These are phyloP conservation scores for Mycetomoellerius zeteki DNA, from an alignment of 1,140 invertebrate genomes.

Conservation along the genomic window DNA sequence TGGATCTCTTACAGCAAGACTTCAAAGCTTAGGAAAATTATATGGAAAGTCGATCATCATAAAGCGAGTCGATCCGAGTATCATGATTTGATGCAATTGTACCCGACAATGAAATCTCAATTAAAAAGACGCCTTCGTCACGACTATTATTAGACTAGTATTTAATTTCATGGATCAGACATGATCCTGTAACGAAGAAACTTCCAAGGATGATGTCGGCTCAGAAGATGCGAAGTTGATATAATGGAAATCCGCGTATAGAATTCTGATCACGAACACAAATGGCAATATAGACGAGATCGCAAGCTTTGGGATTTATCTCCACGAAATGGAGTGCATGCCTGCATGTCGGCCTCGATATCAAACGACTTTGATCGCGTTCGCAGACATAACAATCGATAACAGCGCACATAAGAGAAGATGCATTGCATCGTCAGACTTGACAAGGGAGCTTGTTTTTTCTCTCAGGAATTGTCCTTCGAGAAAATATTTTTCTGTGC, in stretches of 20 bases:
- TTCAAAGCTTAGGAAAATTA: not conserved
- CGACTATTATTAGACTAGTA: not conserved
- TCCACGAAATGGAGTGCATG: conserved; percentile 15
- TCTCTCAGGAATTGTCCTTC: no score
- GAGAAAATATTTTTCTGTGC: not conserved
- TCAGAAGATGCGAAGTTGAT: not conserved
- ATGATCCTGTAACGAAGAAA: not conserved
- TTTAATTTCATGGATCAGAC: not conserved
- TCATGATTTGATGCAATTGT: not conserved
- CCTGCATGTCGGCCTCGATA: conserved; percentile 13
- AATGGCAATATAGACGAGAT: not conserved
- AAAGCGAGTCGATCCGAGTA: not conserved
- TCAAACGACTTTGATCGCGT: not conserved
- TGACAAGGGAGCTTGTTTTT: not conserved
- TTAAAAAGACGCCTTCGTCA: not conserved
- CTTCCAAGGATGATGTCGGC: not conserved
- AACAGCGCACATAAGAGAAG: not conserved
- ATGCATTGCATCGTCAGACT: not conserved
- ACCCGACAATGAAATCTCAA: not conserved
- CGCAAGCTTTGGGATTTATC: not conserved
- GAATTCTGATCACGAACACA: not conserved
- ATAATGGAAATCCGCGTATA: not conserved
- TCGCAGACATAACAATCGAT: not conserved
- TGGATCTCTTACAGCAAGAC: not conserved
- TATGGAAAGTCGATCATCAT: not conserved